phyloP scores from a whole-genome alignment of 2,888 invertebrate species.

The Pomacea canaliculata region DNA sequence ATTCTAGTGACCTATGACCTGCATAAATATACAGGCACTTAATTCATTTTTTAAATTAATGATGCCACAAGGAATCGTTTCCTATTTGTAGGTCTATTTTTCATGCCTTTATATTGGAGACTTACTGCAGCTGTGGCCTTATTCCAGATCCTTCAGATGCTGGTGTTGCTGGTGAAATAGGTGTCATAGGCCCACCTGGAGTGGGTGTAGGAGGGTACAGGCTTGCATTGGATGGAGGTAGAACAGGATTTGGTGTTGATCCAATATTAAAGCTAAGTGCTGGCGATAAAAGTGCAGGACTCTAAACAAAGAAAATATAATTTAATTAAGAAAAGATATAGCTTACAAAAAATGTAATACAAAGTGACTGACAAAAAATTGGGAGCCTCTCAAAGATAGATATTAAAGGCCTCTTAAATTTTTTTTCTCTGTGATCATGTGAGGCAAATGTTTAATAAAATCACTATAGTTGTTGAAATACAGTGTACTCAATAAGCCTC shows the following conservation, averaged over 20 bases:
- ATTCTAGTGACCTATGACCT: too few species aligned
- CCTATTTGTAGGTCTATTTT: too few species aligned
- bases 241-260: conserved; percentile 53
- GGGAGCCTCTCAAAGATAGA: too few species aligned
- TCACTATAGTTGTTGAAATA: too few species aligned
- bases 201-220: conserved; percentile 63
- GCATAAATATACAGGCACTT: too few species aligned
- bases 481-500: too few species aligned
- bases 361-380: too few species aligned
- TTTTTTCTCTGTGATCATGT: too few species aligned
- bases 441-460: too few species aligned
- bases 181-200: conserved; percentile 82
- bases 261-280: conserved; percentile 51
- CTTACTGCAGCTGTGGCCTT: conserved; percentile 89
- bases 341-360: background rate
- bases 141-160: conserved; percentile 87
- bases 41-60: too few species aligned
- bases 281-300: conserved; percentile 59
- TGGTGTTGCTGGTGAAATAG: conserved; percentile 75
- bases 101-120: conserved; percentile 8
- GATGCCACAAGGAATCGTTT: too few species aligned
- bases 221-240: conserved; percentile 63
- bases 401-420: too few species aligned
- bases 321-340: background rate
- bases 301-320: conserved; percentile 39